These are phyloP conservation scores for Reinhardtius hippoglossoides DNA, from an alignment of 2,113 vertebrate genomes.

Conservation along the genomic window DNA sequence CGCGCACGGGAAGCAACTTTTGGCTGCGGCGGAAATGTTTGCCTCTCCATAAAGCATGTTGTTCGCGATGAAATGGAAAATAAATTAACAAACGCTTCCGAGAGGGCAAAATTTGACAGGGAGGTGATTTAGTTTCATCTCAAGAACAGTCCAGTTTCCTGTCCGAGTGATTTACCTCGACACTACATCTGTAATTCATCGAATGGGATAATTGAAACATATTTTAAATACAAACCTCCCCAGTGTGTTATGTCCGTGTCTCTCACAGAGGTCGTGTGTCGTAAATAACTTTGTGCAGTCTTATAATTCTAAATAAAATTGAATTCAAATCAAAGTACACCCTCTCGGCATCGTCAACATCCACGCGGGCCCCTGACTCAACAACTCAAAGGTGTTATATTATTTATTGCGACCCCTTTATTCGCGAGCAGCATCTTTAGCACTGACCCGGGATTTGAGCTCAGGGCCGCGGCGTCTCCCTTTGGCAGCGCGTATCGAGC, in stretches of 20 bases:
- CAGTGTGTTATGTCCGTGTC: slow-evolving; percentile 28
- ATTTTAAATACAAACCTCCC: slow-evolving; percentile 58
- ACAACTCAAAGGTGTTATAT: slow-evolving; percentile 15
- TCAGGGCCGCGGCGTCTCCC: slow-evolving; percentile 37
- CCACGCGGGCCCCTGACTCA: not conserved
- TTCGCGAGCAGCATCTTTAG: slow-evolving; percentile 31
- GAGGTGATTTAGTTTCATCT: slow-evolving; percentile 53
- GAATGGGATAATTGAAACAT: slow-evolving; percentile 50
- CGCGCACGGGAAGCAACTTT: slow-evolving; percentile 37
- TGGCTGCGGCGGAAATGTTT: slow-evolving; percentile 56
- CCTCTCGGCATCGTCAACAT: not conserved
- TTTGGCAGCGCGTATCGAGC: slow-evolving; percentile 54
- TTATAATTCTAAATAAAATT: slow-evolving; percentile 26
- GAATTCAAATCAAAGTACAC: not conserved
- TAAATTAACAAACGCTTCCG: slow-evolving; percentile 55
- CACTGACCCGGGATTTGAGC: slow-evolving; percentile 4
- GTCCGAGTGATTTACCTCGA: slow-evolving; percentile 55
- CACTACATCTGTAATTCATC: slow-evolving; percentile 44
- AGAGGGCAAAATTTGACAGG: slow-evolving; percentile 43
- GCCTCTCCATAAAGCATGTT: slow-evolving; percentile 63
- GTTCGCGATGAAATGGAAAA: slow-evolving; percentile 59
- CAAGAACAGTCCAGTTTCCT: slow-evolving; percentile 35
- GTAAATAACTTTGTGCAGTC: slow-evolving; percentile 24
- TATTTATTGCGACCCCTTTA: slow-evolving; percentile 42
- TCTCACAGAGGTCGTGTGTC: slow-evolving; percentile 12